Conservation (phyloP, 2,113 vertebrate genomes). For the Eidolon helvum region DNA sequence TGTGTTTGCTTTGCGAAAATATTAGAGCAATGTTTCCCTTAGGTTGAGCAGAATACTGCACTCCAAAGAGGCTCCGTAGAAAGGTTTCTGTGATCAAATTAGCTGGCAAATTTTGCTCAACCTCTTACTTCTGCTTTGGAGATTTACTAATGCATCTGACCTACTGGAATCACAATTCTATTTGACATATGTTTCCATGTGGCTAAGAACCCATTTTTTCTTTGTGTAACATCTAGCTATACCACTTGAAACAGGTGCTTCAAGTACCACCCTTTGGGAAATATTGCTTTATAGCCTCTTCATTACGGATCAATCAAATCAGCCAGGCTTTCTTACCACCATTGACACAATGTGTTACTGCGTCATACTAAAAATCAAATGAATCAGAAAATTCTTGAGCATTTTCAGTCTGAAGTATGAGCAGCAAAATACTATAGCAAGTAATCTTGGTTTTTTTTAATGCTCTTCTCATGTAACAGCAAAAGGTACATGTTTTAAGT, state of each 20-base stretch:
- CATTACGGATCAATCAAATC: background rate
- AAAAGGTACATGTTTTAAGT: slow-evolving; percentile 84
- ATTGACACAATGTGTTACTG: background rate
- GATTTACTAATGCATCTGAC: background rate
- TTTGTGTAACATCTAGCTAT: background rate
- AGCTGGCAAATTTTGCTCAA: background rate
- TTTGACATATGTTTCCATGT: background rate
- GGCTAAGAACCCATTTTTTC: background rate
- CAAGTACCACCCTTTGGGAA: slow-evolving; percentile 59
- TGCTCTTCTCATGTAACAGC: slow-evolving; percentile 85
- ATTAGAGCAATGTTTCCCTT: slow-evolving; percentile 64
- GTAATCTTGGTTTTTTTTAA: slow-evolving; percentile 77
- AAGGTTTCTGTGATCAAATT: background rate
- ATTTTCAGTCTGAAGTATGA: slow-evolving; percentile 80
- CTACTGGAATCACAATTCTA: background rate
- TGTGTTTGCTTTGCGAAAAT: slow-evolving; percentile 56
- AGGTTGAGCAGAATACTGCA: background rate
- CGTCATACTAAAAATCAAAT: slow-evolving; percentile 39
- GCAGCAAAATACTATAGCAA: slow-evolving; percentile 82
- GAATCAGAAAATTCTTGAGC: slow-evolving; percentile 16
- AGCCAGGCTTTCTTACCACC: background rate
- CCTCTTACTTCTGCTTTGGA: background rate
- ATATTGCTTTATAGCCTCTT: slow-evolving; percentile 45
- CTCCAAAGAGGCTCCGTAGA: background rate
- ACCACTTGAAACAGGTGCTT: background rate